Evolutionary conservation across 1,140 invertebrate genomes (phyloP), one percentile per base, ranked within the genome.

Genomic region (Bombus huntii): DNA sequence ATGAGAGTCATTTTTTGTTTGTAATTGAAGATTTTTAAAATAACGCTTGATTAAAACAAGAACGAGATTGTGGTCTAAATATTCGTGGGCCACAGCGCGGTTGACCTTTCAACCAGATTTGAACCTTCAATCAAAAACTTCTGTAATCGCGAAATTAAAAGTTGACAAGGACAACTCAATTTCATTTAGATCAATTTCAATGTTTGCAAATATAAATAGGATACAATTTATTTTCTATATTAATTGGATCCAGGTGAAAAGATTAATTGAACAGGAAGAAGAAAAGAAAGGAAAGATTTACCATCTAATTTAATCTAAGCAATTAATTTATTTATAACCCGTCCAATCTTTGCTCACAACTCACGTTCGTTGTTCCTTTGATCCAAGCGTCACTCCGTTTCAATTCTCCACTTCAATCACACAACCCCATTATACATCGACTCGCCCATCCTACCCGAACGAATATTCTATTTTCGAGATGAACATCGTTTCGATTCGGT

Each of bases 401-500:
- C 68, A 22, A 80, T 10, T 13, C 22, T 53, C 25, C 22, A 39
- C 15, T 22, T 47, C 62, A 9, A 68, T 76, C 53, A 15, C 34
- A 28, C 44, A 28, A 1, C 34, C 15, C 25, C 34, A 59, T 59
- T 39, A 76, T 39, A 5, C 53, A 18, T 31, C 53, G 74, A 37
- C 25, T 76, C 53, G 12, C 47, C 25, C 47, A 28, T 42, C 39
- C 25, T 13, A 18, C 53, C 1, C 34, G 25, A 12, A 12, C 9
- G 42, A 44, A 83, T 77, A 75, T 76, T 65, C 73, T 77, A 77
- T 78, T 70, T 44, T 47, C 47, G 53, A 44, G 47, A 44, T 37
- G 75, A 44, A 66, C 68, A 44, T 57, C 70, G 42, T 81, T 85
- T 37, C 68, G 31, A 80, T 80, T 57, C 47, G 39, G 68, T 85